phyloP scores from a whole-genome alignment of 2,888 invertebrate species.

The Pseudococcus longispinus region DNA sequence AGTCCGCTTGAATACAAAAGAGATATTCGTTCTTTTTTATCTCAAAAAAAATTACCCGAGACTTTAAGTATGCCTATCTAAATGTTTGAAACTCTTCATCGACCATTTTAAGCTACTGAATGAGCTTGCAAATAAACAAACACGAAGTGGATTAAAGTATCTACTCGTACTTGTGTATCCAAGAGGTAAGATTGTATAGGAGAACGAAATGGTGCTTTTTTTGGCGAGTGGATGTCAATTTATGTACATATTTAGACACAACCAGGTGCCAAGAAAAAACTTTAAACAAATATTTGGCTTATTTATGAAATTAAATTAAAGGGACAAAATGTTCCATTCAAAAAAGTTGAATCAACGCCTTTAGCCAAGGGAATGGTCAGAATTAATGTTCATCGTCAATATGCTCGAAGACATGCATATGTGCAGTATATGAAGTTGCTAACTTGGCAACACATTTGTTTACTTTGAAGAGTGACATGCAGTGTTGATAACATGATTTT shows the following conservation, averaged over 20 bases:
- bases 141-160: not conserved
- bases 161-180: not conserved
- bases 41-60: not conserved
- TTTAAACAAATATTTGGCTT: no score
- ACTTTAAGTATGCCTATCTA: not conserved
- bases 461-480: no score
- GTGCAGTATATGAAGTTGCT: no score
- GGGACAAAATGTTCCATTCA: no score
- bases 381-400: no score
- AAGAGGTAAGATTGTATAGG: not conserved
- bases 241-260: not conserved
- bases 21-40: not conserved
- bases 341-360: no score
- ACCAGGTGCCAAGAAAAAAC: no score
- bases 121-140: not conserved
- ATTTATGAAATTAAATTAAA: no score
- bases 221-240: not conserved
- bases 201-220: not conserved
- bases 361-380: no score
- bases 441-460: no score
- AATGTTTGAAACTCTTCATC: not conserved
- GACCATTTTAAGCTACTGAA: not conserved
- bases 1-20: not conserved
- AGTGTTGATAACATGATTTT: no score
- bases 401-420: no score